A percentile compares a stretch with the other conserved stretches of the same genome.
phyloP scores from a whole-genome alignment of 1,140 invertebrate genomes.

The Harpegnathos saltator region DNA sequence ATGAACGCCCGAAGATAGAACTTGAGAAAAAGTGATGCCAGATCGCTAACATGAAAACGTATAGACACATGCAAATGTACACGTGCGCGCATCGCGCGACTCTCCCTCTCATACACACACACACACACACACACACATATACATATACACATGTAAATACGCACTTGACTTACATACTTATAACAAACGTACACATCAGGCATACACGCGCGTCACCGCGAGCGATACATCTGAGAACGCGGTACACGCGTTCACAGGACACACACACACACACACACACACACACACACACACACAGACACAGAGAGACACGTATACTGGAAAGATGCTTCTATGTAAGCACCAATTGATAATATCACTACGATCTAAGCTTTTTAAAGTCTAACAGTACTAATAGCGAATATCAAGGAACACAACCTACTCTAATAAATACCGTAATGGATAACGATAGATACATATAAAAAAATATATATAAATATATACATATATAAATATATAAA shows the following conservation, averaged over 20 bases:
- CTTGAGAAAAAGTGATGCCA: slow-evolving; percentile 27
- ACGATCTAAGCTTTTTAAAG: slow-evolving; percentile 84
- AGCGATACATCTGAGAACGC: background rate
- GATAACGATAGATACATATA: slow-evolving; percentile 67
- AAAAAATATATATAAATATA: slow-evolving; percentile 66
- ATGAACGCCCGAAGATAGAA: slow-evolving; percentile 46
- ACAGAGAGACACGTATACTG: slow-evolving; percentile 56
- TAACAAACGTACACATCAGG: no score
- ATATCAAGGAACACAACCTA: slow-evolving; percentile 74
- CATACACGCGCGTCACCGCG: background rate
- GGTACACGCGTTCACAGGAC: no score
- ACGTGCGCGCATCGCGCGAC: background rate
- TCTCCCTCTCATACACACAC: background rate
- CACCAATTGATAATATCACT: slow-evolving; percentile 85
- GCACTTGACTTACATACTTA: no score
- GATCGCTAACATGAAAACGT: slow-evolving; percentile 46
- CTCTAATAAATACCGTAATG: slow-evolving; percentile 64
- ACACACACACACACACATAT: background rate
- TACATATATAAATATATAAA: slow-evolving; percentile 74
- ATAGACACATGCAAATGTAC: slow-evolving; percentile 49
- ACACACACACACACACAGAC: slow-evolving; percentile 32
- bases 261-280: slow-evolving; percentile 47
- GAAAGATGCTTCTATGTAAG: slow-evolving; percentile 80
- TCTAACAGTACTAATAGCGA: slow-evolving; percentile 75
- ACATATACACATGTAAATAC: slow-evolving; percentile 65